These are phyloP conservation scores for Drosophila crucigera DNA, from an alignment of 2,888 invertebrate genomes.

Conservation along the genomic window DNA sequence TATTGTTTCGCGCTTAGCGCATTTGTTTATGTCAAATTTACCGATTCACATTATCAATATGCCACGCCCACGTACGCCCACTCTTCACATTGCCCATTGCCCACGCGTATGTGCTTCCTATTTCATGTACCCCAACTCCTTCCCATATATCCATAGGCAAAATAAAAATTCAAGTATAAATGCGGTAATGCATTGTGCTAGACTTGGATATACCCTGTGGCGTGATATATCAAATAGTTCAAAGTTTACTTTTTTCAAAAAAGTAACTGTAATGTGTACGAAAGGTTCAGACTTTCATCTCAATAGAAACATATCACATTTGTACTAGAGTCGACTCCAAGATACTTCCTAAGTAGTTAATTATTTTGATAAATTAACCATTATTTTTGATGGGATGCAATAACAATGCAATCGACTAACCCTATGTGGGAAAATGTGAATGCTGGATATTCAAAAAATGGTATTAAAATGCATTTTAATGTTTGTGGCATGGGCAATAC, in stretches of 20 bases:
- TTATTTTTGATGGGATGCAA: neutral
- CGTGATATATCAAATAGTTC: neutral
- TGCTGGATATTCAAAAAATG: conserved; percentile 12
- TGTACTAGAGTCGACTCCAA: neutral
- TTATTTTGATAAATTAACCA: neutral
- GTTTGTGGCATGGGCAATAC: conserved; percentile 33
- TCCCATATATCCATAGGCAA: neutral
- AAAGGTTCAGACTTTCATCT: neutral
- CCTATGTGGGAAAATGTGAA: neutral
- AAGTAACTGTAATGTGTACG: neutral
- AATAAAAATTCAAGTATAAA: neutral
- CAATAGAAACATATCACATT: neutral
- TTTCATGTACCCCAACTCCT: conserved; percentile 1
- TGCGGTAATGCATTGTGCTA: neutral
- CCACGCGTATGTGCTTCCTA: conserved; percentile 16
- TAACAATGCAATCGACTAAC: neutral
- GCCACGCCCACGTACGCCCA: conserved; percentile 42
- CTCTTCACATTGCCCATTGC: conserved; percentile 4
- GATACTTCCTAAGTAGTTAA: neutral
- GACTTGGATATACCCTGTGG: conserved; percentile 1
- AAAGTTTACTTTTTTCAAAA: neutral
- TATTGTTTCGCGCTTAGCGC: conserved; percentile 65
- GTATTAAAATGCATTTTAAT: conserved; percentile 73
- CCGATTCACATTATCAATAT: conserved; percentile 63
- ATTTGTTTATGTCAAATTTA: conserved; percentile 65